These are phyloP conservation scores for Alloscopus bannaensis DNA, from an alignment of 2,888 invertebrate genomes.

Conservation along the genomic window DNA sequence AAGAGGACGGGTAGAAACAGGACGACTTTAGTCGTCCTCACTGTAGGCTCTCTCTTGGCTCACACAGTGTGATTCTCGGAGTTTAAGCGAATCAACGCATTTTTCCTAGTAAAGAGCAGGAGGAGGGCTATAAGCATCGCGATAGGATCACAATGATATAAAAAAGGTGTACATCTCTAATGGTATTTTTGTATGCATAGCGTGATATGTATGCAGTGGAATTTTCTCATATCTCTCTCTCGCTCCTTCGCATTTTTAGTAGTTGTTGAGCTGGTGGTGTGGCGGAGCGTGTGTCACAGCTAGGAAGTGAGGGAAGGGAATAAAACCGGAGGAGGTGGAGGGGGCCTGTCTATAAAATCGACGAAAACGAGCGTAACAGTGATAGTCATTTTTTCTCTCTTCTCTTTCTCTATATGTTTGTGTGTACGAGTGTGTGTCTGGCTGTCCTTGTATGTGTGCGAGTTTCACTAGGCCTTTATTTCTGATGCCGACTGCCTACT, in stretches of 20 bases:
- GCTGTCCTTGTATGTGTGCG: slow-evolving; percentile 40
- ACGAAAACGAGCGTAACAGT: slow-evolving; percentile 44
- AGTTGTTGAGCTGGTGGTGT: slow-evolving; percentile 12
- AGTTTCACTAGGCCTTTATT: slow-evolving; percentile 57
- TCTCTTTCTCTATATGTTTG: too few species aligned
- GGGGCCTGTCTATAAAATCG: slow-evolving; percentile 65
- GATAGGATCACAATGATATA: too few species aligned
- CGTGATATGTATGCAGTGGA: neutral
- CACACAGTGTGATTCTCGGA: too few species aligned
- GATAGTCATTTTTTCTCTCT: slow-evolving; percentile 62
- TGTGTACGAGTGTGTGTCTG: slow-evolving; percentile 32
- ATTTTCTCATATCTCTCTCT: neutral
- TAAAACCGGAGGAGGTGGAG: slow-evolving; percentile 60
- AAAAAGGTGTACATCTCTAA: too few species aligned
- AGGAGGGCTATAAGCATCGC: too few species aligned
- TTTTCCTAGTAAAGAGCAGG: neutral
- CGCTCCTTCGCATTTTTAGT: neutral
- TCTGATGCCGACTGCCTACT: slow-evolving; percentile 65
- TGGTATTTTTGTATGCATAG: too few species aligned
- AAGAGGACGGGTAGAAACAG: too few species aligned
- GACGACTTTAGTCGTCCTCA: too few species aligned
- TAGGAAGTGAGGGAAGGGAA: slow-evolving; percentile 55
- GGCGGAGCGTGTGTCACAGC: neutral
- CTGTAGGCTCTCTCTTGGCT: too few species aligned
- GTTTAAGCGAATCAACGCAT: neutral